Percentiles rank a stretch among this genome's conserved stretches.
phyloP scores from a whole-genome alignment of 2,113 vertebrate species.

The Zingel zingel region DNA sequence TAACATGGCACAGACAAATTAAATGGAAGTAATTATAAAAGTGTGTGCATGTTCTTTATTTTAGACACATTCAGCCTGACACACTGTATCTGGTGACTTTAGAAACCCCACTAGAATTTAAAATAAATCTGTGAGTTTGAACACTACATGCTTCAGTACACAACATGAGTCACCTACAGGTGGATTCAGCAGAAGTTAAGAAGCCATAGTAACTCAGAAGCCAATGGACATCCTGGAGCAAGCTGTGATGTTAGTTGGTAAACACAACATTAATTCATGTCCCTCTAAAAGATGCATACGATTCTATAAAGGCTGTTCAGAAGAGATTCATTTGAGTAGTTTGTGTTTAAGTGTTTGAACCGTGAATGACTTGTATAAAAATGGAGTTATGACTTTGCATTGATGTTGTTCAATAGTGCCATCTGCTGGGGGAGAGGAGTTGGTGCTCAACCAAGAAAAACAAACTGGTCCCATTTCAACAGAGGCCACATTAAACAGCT shows the following conservation, averaged over 20 bases:
- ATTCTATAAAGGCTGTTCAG: not conserved
- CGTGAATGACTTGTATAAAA: conserved; percentile 53
- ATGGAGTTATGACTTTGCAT: not conserved
- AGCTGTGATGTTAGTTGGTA: not conserved
- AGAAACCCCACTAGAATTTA: not conserved
- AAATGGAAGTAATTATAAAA: not conserved
- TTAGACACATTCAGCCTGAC: not conserved
- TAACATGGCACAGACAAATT: no score
- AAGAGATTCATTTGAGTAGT: conserved; percentile 3
- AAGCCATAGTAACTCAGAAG: not conserved
- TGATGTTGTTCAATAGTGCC: conserved; percentile 52
- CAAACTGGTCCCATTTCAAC: not conserved
- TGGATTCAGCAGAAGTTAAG: not conserved
- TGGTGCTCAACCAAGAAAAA: conserved; percentile 25
- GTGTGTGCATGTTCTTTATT: not conserved
- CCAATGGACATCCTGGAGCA: not conserved
- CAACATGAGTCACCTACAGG: not conserved
- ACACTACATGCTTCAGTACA: not conserved
- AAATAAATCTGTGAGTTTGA: not conserved
- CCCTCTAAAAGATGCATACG: not conserved
- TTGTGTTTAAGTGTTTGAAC: conserved; percentile 29
- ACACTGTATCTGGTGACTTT: not conserved
- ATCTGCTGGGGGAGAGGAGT: conserved; percentile 65
- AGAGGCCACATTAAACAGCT: not conserved
- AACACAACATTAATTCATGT: not conserved